Percentiles rank a stretch among this genome's conserved stretches.
These are phyloP conservation scores for Orius laevigatus DNA, from an alignment of 1,140 invertebrate species.

Conservation along the genomic window DNA sequence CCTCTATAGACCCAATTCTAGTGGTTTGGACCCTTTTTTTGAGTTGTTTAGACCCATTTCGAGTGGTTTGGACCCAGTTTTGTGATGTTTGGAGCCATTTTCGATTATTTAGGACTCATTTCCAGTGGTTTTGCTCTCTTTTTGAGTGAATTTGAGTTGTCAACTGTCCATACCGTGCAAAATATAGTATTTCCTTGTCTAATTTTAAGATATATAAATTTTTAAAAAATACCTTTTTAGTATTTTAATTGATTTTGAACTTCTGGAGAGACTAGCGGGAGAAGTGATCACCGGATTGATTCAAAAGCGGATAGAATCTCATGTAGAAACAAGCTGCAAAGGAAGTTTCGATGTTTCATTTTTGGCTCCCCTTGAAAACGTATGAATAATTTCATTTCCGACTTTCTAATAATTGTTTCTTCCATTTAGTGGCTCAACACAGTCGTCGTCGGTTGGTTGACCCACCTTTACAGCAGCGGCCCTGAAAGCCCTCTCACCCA, in stretches of 20 bases:
- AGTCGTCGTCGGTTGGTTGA: conserved; percentile 67
- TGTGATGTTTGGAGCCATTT: too few species aligned
- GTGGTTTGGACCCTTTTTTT: too few species aligned
- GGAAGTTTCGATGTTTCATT: conserved; percentile 70
- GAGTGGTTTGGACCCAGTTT: too few species aligned
- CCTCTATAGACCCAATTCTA: too few species aligned
- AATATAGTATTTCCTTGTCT: too few species aligned
- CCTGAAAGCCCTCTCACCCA: conserved; percentile 9
- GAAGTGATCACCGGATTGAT: conserved; percentile 66
- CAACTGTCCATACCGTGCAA: too few species aligned
- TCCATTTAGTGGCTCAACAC: conserved; percentile 56
- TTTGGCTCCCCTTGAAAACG: conserved; percentile 49
- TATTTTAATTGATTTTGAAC: conserved; percentile 49
- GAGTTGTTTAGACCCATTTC: too few species aligned
- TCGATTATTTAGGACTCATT: too few species aligned
- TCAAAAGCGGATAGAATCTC: conserved; percentile 58
- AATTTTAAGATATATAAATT: conserved; percentile 11
- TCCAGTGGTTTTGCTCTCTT: too few species aligned
- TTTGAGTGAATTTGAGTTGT: too few species aligned
- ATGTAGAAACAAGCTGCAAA: conserved; percentile 62
- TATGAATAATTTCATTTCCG: conserved; percentile 23
- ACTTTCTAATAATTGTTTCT: conserved; percentile 5
- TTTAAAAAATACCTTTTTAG: conserved; percentile 22
- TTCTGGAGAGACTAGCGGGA: conserved; percentile 62
- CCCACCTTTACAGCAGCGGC: conserved; percentile 43